Evolutionary conservation across 2,113 vertebrate species (phyloP), one percentile per base, ranked within the genome.

Genomic region (Formicarius rufipectus): DNA sequence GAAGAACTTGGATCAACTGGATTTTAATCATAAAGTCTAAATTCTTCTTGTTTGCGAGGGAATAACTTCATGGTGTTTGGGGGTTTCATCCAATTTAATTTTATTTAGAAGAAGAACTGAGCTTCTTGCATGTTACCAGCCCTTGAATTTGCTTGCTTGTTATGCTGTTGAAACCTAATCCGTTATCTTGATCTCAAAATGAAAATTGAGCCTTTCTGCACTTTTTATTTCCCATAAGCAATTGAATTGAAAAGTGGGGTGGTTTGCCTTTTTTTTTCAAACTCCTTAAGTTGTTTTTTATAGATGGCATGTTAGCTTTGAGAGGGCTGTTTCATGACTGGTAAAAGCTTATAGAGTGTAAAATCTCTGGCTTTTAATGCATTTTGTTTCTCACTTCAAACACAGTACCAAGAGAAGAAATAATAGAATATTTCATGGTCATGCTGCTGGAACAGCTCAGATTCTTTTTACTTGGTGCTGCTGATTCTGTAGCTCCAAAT

Each of bases 291-390:
- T 50, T 87, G 47, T 66, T 86, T 93, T 94, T 87, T 78, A 62
- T 80, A 49, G 79, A n/a, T 63, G 80, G 30, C 59, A 16, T 52
- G 44, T 42, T 66, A 78, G 64, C 58, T 90, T 84, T 92, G 79
- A 92, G 79, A 92, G 92, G 72, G 71, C 75, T 92, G 31, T 79
- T 87, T 73, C 71, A 12, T 77, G 64, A 33, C 79, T 80, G 59
- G 63, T 88, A 86, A 88, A 86, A 93, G 72, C 76, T 92, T 90
- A 77, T 42, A 50, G 62, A 63, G 71, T 95, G 88, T 93, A 83
- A 91, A 90, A 90, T 80, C 68, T 55, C 20, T 71, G 81, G 60
- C 86, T 81, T 92, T 77, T 92, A 90, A 71, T 92, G 92, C 15
- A 4, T 68, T 92, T 83, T 80, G 45, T 17, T 88, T 94, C 92